Conservation (phyloP, 2,113 vertebrate genomes). For the Macquaria australasica region DNA sequence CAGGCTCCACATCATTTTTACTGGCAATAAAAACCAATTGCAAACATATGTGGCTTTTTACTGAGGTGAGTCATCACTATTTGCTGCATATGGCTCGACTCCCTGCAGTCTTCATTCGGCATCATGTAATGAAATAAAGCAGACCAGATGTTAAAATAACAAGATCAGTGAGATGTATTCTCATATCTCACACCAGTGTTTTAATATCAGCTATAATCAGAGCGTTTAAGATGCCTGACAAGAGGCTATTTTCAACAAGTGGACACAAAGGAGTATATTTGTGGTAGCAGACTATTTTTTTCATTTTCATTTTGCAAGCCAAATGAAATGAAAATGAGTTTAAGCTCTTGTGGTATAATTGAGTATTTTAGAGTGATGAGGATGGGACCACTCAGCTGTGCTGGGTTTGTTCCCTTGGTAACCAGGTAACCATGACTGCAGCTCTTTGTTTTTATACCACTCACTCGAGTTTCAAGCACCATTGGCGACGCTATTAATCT, state of each 20-base stretch:
- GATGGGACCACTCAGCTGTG: conserved; percentile 18
- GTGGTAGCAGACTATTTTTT: background rate
- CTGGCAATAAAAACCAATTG: background rate
- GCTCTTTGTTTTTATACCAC: conserved; percentile 63
- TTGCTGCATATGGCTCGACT: background rate
- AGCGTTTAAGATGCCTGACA: background rate
- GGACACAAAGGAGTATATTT: conserved; percentile 36
- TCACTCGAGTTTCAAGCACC: conserved; percentile 43
- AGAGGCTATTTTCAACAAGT: conserved; percentile 15
- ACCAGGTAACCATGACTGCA: conserved; percentile 66
- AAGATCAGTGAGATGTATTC: background rate
- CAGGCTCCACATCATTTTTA: background rate
- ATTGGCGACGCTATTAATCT: conserved; percentile 54
- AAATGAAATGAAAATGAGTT: conserved; percentile 31
- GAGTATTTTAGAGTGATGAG: conserved; percentile 16
- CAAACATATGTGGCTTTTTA: conserved; percentile 4
- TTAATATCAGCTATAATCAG: conserved; percentile 1
- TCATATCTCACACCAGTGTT: background rate
- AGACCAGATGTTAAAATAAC: conserved; percentile 28
- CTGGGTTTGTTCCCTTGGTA: conserved; percentile 66
- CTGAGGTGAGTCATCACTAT: conserved; percentile 36
- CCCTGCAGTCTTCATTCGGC: background rate
- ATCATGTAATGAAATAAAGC: background rate
- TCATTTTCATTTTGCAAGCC: conserved; percentile 16
- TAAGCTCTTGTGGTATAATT: conserved; percentile 5